A percentile compares a stretch with the other conserved stretches of the same genome.
Evolutionary conservation across 2,113 vertebrate genomes (phyloP).

Genomic region (Chrysemys picta): DNA sequence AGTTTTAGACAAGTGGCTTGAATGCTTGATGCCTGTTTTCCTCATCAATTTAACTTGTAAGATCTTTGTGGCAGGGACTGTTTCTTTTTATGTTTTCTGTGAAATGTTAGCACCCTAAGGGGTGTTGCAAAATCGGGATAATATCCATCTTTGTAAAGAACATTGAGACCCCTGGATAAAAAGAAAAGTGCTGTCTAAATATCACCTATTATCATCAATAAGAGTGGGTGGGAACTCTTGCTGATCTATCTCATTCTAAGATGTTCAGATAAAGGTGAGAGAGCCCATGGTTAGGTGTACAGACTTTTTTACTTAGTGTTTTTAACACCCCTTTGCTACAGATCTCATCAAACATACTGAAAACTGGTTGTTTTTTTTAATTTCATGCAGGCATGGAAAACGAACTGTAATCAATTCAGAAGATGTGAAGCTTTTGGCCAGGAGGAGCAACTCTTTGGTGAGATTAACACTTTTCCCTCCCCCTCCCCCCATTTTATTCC

Average conservation of each 20-base stretch:
- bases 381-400: conserved; percentile 90
- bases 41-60: not conserved
- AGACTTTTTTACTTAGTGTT: not conserved
- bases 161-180: not conserved
- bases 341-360: not conserved
- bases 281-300: not conserved
- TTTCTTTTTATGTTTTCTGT: not conserved
- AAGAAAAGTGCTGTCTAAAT: not conserved
- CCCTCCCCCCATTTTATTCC: conserved; percentile 21
- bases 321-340: not conserved
- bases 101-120: not conserved
- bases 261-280: not conserved
- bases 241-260: not conserved
- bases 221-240: not conserved
- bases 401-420: conserved; percentile 88
- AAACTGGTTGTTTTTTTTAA: not conserved
- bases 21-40: not conserved
- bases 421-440: conserved; percentile 91
- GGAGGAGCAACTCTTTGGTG: conserved; percentile 91
- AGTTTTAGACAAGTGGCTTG: not conserved
- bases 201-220: not conserved
- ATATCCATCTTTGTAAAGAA: not conserved
- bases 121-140: not conserved
- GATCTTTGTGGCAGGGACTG: not conserved
- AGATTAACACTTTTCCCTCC: conserved; percentile 59